Evolutionary conservation across 2,113 vertebrate species (phyloP).

Genomic region (Microcebus griseorufus): DNA sequence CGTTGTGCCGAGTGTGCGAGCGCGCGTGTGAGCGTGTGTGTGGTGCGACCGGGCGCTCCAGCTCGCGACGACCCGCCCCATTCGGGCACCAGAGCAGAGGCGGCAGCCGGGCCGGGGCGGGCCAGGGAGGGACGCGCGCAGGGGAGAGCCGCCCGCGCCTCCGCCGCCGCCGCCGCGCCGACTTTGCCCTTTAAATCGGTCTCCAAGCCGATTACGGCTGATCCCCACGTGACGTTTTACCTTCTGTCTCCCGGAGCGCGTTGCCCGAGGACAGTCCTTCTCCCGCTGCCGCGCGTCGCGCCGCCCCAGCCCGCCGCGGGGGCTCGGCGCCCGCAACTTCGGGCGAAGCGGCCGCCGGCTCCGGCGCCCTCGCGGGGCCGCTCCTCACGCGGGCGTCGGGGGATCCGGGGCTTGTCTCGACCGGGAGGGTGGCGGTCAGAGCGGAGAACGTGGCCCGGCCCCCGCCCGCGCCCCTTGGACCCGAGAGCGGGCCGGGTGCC

Average conservation of each 20-base stretch:
- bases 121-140: neutral
- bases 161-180: slow-evolving; percentile 43
- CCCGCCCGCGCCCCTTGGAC: neutral
- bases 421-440: neutral
- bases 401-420: neutral
- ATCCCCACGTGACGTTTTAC: slow-evolving; percentile 85
- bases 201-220: slow-evolving; percentile 91
- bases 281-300: neutral
- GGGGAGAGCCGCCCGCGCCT: neutral
- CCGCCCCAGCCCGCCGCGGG: neutral
- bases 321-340: slow-evolving; percentile 54
- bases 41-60: neutral
- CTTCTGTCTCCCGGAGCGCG: slow-evolving; percentile 85
- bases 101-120: neutral
- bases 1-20: neutral
- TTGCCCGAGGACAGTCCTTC: slow-evolving; percentile 62
- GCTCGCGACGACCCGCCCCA: neutral
- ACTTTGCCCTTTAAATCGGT: slow-evolving; percentile 89
- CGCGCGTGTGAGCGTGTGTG: neutral
- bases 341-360: neutral
- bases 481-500: neutral
- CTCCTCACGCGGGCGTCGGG: neutral
- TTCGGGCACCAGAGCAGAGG: neutral
- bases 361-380: neutral
- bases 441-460: neutral